Percentiles rank a stretch among this genome's conserved stretches.
Conservation (phyloP, 2,113 vertebrate species). For the Menura novaehollandiae region DNA sequence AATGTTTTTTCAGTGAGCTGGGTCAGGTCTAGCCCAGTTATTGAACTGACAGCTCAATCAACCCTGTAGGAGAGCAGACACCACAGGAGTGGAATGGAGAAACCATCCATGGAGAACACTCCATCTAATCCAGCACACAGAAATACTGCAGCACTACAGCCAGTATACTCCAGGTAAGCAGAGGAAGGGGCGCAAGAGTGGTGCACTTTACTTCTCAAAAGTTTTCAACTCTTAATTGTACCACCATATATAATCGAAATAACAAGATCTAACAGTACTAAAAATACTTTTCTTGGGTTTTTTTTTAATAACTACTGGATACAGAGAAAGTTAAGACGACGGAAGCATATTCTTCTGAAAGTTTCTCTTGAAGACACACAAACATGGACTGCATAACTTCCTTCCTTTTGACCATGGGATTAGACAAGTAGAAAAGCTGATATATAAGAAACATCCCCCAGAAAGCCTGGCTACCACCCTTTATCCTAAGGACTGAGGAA, state of each 20-base stretch:
- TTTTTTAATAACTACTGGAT: background rate
- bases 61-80: background rate
- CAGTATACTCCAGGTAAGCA: background rate
- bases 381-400: background rate
- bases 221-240: background rate
- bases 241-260: background rate
- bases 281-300: background rate
- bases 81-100: background rate
- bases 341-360: background rate
- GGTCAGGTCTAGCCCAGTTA: background rate
- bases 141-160: background rate
- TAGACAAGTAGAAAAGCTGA: background rate
- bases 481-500: background rate
- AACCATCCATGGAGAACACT: background rate
- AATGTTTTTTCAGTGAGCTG: background rate
- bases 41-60: background rate
- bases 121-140: background rate
- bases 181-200: rapidly evolving
- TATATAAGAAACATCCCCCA: background rate
- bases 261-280: background rate
- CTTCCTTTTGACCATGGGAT: background rate
- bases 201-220: background rate
- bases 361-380: background rate
- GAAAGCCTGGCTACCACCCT: background rate
- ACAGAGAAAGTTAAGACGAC: background rate